Evolutionary conservation across 2,888 invertebrate species (phyloP).

Genomic region (Parascotia fuliginaria): DNA sequence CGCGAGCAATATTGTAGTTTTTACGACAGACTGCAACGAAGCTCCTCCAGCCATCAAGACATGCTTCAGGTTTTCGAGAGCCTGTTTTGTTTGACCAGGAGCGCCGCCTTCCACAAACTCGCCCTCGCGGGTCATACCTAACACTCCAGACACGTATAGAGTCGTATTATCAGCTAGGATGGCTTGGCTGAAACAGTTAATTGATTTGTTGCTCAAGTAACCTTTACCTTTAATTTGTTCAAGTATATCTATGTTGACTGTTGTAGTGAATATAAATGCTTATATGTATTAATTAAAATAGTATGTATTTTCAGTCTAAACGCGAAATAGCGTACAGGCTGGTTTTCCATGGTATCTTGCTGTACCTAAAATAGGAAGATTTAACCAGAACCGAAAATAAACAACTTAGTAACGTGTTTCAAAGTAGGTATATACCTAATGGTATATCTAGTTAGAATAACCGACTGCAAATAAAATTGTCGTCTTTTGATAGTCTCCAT

Average conservation of each 20-base stretch:
- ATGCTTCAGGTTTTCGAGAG: conserved; percentile 91
- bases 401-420: no score
- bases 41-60: conserved; percentile 91
- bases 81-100: conserved; percentile 90
- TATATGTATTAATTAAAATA: no score
- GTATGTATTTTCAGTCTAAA: no score
- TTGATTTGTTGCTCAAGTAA: background rate
- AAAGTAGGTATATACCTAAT: no score
- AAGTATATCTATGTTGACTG: background rate
- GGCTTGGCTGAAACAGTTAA: conserved; percentile 89
- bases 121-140: conserved; percentile 91
- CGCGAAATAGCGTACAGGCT: no score
- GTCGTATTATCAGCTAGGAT: conserved; percentile 92
- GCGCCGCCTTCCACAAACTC: conserved; percentile 91
- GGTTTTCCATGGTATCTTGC: no score
- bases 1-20: conserved; percentile 93
- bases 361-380: no score
- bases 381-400: no score
- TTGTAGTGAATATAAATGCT: no score
- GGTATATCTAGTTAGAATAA: no score
- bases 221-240: background rate
- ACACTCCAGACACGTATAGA: conserved; percentile 94
- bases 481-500: no score
- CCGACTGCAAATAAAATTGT: no score
- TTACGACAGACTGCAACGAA: conserved; percentile 91